Conservation (phyloP, 2,113 vertebrate species). For the Myiozetetes cayanensis region DNA sequence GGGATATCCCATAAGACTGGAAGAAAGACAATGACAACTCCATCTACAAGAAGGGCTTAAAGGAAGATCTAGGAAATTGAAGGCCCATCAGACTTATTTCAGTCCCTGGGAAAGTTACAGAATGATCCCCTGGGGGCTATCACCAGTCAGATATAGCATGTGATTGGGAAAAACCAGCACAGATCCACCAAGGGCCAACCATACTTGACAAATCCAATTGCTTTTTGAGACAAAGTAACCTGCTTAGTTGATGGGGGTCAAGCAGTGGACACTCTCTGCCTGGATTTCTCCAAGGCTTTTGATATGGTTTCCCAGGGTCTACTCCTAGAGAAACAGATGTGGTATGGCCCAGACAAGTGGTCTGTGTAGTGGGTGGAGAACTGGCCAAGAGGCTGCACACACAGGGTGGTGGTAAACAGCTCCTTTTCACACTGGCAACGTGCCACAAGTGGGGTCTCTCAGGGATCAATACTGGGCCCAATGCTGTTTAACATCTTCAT, state of each 20-base stretch:
- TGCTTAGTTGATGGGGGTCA: accelerated
- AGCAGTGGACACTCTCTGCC: not conserved
- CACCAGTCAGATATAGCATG: not conserved
- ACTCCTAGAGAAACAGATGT: not conserved
- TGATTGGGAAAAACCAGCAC: not conserved
- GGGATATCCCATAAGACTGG: not conserved
- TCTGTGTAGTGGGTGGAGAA: not conserved
- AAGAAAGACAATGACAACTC: not conserved
- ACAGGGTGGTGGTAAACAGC: not conserved
- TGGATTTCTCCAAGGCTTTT: not conserved
- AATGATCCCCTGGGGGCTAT: not conserved
- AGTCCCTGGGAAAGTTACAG: not conserved
- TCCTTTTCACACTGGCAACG: not conserved
- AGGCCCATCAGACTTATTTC: not conserved
- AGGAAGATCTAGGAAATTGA: not conserved
- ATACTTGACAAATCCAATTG: not conserved
- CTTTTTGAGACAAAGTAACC: not conserved
- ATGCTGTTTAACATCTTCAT: not conserved
- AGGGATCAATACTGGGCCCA: not conserved
- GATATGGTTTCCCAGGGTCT: not conserved
- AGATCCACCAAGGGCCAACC: not conserved
- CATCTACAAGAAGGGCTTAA: not conserved
- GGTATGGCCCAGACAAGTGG: not conserved
- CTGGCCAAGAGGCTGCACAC: not conserved
- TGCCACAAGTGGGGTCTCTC: not conserved